Percentiles rank a stretch among this genome's conserved stretches.
Evolutionary conservation across 2,888 invertebrate genomes (phyloP).

Genomic region (Isotomurus palustris): DNA sequence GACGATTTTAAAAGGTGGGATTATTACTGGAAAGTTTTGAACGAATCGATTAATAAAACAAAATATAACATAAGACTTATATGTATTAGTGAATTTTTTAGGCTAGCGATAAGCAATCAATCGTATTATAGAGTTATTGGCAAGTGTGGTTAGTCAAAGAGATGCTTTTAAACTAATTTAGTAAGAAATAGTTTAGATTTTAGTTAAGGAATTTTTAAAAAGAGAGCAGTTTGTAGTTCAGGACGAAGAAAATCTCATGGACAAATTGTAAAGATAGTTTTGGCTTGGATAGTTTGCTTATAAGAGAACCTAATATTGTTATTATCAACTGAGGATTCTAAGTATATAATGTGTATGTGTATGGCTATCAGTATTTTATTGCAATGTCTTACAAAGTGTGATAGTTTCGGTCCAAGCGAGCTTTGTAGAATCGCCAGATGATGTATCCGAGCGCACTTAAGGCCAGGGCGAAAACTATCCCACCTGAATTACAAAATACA

Average conservation of each 20-base stretch:
- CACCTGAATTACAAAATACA: constrained; percentile 66
- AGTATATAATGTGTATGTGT: too few relatives aligned
- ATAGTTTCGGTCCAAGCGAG: constrained; percentile 78
- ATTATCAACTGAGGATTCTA: neutral
- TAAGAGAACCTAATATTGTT: too few relatives aligned
- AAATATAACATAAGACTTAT: too few relatives aligned
- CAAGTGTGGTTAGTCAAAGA: too few relatives aligned
- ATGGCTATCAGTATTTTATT: too few relatives aligned
- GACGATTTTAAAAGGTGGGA: constrained; percentile 39
- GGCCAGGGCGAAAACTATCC: constrained; percentile 75
- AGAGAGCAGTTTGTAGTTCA: neutral
- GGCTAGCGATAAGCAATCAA: too few relatives aligned
- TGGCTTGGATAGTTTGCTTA: too few relatives aligned
- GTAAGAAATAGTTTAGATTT: neutral
- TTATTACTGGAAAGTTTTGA: constrained; percentile 33
- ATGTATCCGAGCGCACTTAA: constrained; percentile 74
- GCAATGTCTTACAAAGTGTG: constrained; percentile 81
- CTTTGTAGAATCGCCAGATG: constrained; percentile 81
- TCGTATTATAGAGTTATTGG: too few relatives aligned
- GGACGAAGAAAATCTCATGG: too few relatives aligned
- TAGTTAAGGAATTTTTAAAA: neutral
- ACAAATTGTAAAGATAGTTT: too few relatives aligned
- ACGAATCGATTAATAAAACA: neutral
- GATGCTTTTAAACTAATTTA: too few relatives aligned
- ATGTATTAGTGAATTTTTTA: too few relatives aligned